These are phyloP conservation scores for Pelagia noctiluca DNA, from an alignment of 30 jellyfish, hydroid and myxozoan species.

Conservation along the genomic window DNA sequence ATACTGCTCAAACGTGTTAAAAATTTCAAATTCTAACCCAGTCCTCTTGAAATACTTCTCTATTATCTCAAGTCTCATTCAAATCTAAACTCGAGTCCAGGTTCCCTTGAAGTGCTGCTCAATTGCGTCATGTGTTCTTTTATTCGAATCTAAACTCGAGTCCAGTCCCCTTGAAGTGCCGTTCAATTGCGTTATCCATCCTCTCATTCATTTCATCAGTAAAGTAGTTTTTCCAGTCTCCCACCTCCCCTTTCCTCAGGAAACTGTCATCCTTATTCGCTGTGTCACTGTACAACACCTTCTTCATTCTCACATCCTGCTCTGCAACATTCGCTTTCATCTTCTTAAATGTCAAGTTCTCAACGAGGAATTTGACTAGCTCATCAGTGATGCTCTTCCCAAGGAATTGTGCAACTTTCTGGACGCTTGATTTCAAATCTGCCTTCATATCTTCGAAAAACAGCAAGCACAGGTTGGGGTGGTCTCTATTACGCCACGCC, in stretches of 20 bases:
- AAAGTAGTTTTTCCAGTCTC: conserved; percentile 70
- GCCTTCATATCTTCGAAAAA: conserved; percentile 57
- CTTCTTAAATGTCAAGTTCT: conserved; percentile 23
- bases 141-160: conserved; percentile 21
- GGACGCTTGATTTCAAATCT: conserved; percentile 17
- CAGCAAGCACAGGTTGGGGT: no score
- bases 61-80: no score
- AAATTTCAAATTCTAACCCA: no score
- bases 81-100: no score
- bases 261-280: not conserved
- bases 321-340: conserved; percentile 33
- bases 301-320: conserved; percentile 28
- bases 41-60: no score
- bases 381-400: conserved; percentile 40
- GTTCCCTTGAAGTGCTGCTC: no score
- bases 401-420: conserved; percentile 38
- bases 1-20: no score
- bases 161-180: conserved; percentile 4
- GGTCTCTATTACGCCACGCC: conserved; percentile 43
- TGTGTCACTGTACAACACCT: not conserved
- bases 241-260: conserved; percentile 59
- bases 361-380: conserved; percentile 14
- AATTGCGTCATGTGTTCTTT: no score
- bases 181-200: conserved; percentile 3
- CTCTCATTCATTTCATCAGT: conserved; percentile 59